Conservation (phyloP, 1,140 invertebrate species). For the Atta cephalotes region DNA sequence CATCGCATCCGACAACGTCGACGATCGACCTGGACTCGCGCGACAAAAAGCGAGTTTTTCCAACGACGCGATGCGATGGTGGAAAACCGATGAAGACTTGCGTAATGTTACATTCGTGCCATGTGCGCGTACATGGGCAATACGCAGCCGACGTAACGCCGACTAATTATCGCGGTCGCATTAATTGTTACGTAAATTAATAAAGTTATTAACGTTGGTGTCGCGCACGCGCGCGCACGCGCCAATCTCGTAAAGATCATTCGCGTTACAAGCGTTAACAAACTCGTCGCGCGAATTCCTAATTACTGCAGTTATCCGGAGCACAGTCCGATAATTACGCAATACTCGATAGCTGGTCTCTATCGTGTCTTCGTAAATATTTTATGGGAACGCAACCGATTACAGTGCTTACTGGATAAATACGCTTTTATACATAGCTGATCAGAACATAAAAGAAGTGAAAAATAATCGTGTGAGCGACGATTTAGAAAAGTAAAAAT, state of each 20-base stretch:
- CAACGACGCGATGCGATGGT: constrained; percentile 5
- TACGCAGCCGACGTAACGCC: background rate
- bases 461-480: background rate
- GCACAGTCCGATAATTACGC: constrained; percentile 28
- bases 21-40: constrained; percentile 67
- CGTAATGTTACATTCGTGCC: constrained; percentile 32
- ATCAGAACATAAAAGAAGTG: background rate
- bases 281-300: constrained; percentile 51
- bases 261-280: constrained; percentile 25
- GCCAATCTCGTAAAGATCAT: constrained; percentile 47
- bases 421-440: background rate
- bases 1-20: constrained; percentile 73
- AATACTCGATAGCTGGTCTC: constrained; percentile 36
- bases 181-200: constrained; percentile 65
- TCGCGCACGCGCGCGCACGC: background rate
- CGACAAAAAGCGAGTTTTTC: constrained; percentile 66
- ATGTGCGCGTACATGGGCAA: background rate
- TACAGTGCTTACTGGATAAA: background rate
- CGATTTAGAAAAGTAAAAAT: background rate
- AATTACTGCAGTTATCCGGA: constrained; percentile 41
- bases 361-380: constrained; percentile 45
- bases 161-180: constrained; percentile 57
- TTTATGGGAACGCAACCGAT: constrained; percentile 30
- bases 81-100: constrained; percentile 50
- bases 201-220: constrained; percentile 48